Base-by-base conservation (phyloP, 2,113 vertebrate species). In the Lamprotornis superbus region DNA sequence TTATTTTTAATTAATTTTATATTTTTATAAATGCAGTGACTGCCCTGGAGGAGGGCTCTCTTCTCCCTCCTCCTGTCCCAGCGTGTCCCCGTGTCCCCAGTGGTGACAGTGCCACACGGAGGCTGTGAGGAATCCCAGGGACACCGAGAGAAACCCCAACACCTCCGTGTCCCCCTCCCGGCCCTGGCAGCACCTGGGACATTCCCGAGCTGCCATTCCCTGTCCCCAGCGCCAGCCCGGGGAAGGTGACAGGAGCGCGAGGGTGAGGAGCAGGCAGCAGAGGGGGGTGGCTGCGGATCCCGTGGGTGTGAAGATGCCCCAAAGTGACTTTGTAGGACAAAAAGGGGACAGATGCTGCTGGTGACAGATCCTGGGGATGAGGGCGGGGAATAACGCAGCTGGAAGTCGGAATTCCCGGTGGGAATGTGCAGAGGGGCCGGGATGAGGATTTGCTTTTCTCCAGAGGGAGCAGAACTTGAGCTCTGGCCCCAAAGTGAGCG, bases 331-430 rank as follows among this genome's bases (percentile, higher is more conserved):
- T 22, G 46, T 24, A n/a, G 67, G 19, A 78, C 0, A 1, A 28
- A 25, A 44, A 2, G 65, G 39, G 40, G 65, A 24, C 31, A 23
- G 55, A 4, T 0, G 23, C 71, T 75, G 61, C 77, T 25, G 4
- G 64, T 30, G 64, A 22, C 70, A 47, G 55, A 50, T 25, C 49
- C 30, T 1, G 49, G 57, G 19, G 44, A 33, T 8, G 52, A 4
- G 0, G 4, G 27, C 7, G 17, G 40, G 40, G 42, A 18, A 16
- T 0, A 12, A n/a, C 1, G 4, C 21, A 33, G 76, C 37, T n/a
- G 56, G 63, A 31, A 52, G 3, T 7, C 25, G 15, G 20, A 4
- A 2, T 69, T 75, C 60, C 55, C 1, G 5, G 71, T 30, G 27
- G 49, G 19, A 30, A 31, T 30, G 52, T 2, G 49, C 39, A 11